Conservation (phyloP, 1,140 invertebrate species). For the Drosophila carrolli region DNA sequence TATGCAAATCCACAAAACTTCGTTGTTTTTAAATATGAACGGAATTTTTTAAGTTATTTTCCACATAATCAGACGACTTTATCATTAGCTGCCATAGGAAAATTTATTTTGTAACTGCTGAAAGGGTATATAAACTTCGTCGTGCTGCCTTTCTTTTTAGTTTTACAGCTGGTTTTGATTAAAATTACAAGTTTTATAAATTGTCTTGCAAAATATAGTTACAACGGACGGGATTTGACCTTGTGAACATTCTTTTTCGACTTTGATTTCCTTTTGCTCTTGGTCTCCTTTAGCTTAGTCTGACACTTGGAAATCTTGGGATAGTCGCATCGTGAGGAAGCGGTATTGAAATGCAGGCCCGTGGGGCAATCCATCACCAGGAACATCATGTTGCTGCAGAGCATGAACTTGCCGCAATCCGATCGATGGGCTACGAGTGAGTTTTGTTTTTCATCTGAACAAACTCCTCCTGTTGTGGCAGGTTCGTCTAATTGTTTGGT, state of each 20-base stretch:
- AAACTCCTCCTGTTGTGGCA: conserved; percentile 45
- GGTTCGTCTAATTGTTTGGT: conserved; percentile 16
- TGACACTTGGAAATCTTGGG: conserved; percentile 67
- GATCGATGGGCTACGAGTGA: conserved; percentile 48
- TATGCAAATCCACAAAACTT: too few relatives aligned
- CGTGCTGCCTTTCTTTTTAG: too few relatives aligned
- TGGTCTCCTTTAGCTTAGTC: conserved; percentile 23
- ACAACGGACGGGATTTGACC: conserved; percentile 9
- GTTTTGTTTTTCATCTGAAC: conserved; percentile 57
- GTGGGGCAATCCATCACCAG: conserved; percentile 69
- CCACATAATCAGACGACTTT: too few relatives aligned
- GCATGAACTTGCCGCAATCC: conserved; percentile 71
- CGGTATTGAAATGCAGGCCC: conserved; percentile 70
- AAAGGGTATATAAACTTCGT: too few relatives aligned
- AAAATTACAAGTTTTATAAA: conserved; percentile 23
- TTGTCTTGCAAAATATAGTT: neutral
- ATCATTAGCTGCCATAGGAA: too few relatives aligned
- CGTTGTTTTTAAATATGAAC: too few relatives aligned
- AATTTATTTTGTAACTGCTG: too few relatives aligned
- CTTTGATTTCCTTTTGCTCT: conserved; percentile 31
- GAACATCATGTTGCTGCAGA: conserved; percentile 66
- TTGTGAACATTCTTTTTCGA: conserved; percentile 13
- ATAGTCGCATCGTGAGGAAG: conserved; percentile 67
- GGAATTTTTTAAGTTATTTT: too few relatives aligned
- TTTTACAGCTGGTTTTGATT: too few relatives aligned